Evolutionary conservation across 2,888 invertebrate genomes (phyloP).

Genomic region (Agrotis puta): DNA sequence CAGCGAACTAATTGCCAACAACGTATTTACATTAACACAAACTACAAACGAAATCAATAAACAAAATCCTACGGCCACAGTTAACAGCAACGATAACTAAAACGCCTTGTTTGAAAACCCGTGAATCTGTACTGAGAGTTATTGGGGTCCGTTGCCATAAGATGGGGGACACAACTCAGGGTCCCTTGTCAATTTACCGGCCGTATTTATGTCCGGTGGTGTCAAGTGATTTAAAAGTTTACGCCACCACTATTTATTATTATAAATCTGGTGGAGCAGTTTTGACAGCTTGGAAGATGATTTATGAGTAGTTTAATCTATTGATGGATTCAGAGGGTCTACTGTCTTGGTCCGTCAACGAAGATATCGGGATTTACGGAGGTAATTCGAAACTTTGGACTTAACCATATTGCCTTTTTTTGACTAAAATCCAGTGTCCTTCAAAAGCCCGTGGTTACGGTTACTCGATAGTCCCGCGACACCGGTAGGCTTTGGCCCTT

Average conservation of each 20-base stretch:
- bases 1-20: constrained; percentile 48
- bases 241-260: constrained; percentile 53
- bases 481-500: too few relatives aligned
- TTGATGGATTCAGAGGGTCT: too few relatives aligned
- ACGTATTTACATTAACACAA: constrained; percentile 26
- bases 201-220: constrained; percentile 67
- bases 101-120: constrained; percentile 81
- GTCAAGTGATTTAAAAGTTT: constrained; percentile 68
- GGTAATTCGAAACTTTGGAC: too few relatives aligned
- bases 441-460: too few relatives aligned
- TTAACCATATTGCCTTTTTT: not conserved
- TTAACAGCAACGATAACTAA: constrained; percentile 73
- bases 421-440: too few relatives aligned
- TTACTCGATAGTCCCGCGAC: too few relatives aligned
- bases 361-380: too few relatives aligned
- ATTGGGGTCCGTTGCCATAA: constrained; percentile 83
- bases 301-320: constrained; percentile 17
- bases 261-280: constrained; percentile 50
- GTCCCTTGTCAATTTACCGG: constrained; percentile 83
- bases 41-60: constrained; percentile 47
- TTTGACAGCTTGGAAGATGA: constrained; percentile 35
- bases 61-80: constrained; percentile 41
- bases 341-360: too few relatives aligned
- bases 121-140: constrained; percentile 81
- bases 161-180: constrained; percentile 81